Base-by-base conservation (phyloP, 2,797 vertebrate species). In the Adrianichthys oophorus region DNA sequence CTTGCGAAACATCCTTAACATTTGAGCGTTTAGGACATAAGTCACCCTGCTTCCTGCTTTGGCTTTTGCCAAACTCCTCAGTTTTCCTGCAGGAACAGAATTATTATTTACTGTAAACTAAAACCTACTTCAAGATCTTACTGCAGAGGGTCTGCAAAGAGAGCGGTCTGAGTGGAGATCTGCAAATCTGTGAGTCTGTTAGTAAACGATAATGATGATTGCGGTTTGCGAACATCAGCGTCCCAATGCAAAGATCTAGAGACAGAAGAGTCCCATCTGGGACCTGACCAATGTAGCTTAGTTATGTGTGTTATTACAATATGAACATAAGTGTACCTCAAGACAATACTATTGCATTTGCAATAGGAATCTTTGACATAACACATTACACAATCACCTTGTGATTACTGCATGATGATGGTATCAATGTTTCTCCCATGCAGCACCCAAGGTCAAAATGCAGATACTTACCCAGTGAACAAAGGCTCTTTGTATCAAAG, bases 131-230 rank as follows among this genome's bases (percentile, higher is more conserved):
- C 52, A 52, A 74, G 54, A 58, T 50, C 70, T 82, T 70, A 70
- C 76, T 59, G 72, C 70, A 67, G 78, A 85, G 66, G 59, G 90
- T 91, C 89, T 91, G 90, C 88, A 87, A 67, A 68, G 78, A 66
- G 72, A 83, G 87, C 82, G 84, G 73, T 64, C 72, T 73, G 75
- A 80, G 84, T 85, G 90, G 87, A 86, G 59, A 46, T 10, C 15
- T 37, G 76, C 88, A 89, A 91, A 78, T 48, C 46, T 81, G 18
- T 63, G 63, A 68, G 77, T 77, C 64, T 74, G 74, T 84, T 78
- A 50, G 62, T 86, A 83, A 89, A 85, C 85, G 41, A 54, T 43
- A 42, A 64, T 29, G 26, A 53, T 40, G 2, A 37, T 37, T 3
- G 10, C 10, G 32, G 32, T 37, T 37, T 37, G 32, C 3, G 13